Evolutionary conservation across 1,140 invertebrate species (phyloP).

Genomic region (Drosophila asahinai): DNA sequence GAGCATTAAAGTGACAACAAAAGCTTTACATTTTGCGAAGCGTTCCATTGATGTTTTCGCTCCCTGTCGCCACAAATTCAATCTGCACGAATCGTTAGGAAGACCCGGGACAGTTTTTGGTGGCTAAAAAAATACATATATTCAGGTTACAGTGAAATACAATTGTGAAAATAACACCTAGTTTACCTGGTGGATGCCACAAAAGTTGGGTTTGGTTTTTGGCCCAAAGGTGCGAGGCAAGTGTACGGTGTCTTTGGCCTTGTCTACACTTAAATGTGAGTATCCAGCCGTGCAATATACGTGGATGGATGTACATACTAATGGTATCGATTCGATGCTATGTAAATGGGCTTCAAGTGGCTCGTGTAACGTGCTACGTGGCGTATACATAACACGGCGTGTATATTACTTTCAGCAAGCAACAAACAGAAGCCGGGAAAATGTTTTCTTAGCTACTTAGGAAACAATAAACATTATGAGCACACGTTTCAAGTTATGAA

Average conservation of each 20-base stretch:
- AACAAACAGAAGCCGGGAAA: conserved; percentile 11
- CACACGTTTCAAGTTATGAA: not conserved
- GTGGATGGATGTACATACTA: conserved; percentile 1
- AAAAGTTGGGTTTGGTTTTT: not conserved
- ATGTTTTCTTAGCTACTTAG: conserved; percentile 18
- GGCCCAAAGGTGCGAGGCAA: not conserved
- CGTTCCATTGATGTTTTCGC: not conserved
- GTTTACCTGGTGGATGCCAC: conserved; percentile 6
- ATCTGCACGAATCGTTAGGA: conserved; percentile 7
- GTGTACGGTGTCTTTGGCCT: not conserved
- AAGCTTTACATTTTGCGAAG: conserved; percentile 7
- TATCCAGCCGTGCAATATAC: conserved; percentile 7
- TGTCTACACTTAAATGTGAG: not conserved
- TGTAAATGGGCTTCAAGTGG: conserved; percentile 4
- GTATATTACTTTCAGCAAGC: not conserved
- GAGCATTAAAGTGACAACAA: conserved; percentile 53
- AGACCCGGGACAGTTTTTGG: not conserved
- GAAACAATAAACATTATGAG: conserved; percentile 13
- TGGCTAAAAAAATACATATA: not conserved
- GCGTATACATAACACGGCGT: conserved; percentile 41
- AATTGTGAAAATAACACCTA: conserved; percentile 1
- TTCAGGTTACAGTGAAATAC: not conserved
- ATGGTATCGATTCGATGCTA: conserved; percentile 2
- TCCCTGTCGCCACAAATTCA: not conserved
- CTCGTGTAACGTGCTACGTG: conserved; percentile 30